Conservation (phyloP, 2,797 vertebrate genomes). For the Diglossa cyanea region DNA sequence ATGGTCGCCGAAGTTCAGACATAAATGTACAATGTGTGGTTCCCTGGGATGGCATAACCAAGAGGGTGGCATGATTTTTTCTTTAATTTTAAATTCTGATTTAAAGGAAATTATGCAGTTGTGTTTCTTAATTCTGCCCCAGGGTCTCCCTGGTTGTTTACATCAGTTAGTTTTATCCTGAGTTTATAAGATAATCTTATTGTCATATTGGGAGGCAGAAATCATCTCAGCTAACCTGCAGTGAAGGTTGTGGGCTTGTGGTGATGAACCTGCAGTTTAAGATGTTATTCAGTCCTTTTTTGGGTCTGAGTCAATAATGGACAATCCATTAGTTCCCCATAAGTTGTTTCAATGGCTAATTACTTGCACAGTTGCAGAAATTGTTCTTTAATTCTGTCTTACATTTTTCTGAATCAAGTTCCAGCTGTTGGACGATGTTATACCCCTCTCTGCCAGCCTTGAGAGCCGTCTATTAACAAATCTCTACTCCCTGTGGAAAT, state of each 20-base stretch:
- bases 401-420: neutral
- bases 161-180: neutral
- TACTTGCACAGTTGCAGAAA: conserved; percentile 41
- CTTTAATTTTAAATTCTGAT: neutral
- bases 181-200: neutral
- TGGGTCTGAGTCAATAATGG: neutral
- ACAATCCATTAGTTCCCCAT: conserved; percentile 8
- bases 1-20: neutral
- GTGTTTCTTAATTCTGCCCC: neutral
- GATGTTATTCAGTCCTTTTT: neutral
- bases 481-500: conserved; percentile 10
- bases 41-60: neutral
- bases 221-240: neutral
- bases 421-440: conserved; percentile 21
- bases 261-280: neutral
- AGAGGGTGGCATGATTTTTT: neutral
- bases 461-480: neutral
- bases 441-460: neutral
- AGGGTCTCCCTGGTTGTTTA: neutral
- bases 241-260: neutral
- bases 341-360: conserved; percentile 24
- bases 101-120: neutral
- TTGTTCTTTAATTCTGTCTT: conserved; percentile 26
- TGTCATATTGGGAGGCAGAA: neutral
- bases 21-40: neutral